Evolutionary conservation across 2,797 vertebrate species (phyloP).

Genomic region (Falco naumanni): DNA sequence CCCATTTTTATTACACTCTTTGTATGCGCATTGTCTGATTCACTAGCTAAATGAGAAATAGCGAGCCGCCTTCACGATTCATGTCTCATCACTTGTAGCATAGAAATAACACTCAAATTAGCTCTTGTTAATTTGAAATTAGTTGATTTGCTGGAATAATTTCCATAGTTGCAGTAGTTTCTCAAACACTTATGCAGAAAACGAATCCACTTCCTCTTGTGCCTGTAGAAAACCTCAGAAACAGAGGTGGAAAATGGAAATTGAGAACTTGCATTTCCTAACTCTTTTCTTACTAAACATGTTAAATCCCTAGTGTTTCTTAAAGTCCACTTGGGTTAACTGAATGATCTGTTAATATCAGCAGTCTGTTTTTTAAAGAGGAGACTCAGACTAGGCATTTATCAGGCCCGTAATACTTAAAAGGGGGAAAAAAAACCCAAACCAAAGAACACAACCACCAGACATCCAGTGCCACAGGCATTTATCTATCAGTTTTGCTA

Average conservation of each 20-base stretch:
- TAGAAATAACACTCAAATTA: neutral
- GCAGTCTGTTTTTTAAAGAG: neutral
- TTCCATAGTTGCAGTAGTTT: neutral
- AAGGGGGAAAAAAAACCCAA: neutral
- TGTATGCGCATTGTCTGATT: neutral
- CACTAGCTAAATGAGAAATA: neutral
- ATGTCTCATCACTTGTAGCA: neutral
- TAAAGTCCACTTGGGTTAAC: neutral
- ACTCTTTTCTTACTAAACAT: neutral
- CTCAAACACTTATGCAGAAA: neutral
- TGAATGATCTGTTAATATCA: neutral
- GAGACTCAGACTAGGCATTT: neutral
- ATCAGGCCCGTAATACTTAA: neutral
- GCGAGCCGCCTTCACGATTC: neutral
- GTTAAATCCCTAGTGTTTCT: neutral
- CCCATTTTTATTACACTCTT: neutral
- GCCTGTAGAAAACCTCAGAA: neutral
- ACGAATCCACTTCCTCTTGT: neutral
- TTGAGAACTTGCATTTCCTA: neutral
- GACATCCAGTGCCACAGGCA: neutral
- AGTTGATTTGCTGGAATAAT: neutral
- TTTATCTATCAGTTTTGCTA: neutral
- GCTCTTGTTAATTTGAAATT: neutral
- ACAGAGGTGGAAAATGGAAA: neutral
- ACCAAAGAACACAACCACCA: neutral